phyloP scores from a whole-genome alignment of 2,797 vertebrate genomes.

The Sitta carolinensis region DNA sequence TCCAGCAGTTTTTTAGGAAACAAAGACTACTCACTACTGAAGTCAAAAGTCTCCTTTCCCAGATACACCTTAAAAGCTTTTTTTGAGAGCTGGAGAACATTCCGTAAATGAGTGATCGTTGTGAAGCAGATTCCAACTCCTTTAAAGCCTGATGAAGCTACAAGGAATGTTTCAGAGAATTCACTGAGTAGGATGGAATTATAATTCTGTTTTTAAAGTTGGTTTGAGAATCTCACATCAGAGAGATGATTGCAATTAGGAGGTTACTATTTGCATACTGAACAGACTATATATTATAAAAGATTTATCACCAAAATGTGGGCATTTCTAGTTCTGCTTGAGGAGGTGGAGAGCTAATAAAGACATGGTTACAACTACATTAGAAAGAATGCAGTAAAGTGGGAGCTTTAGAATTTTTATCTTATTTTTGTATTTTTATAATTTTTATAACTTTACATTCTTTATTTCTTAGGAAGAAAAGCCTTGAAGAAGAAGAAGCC shows the following conservation, averaged over 20 bases:
- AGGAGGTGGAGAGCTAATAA: neutral
- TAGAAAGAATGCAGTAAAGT: neutral
- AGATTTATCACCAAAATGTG: neutral
- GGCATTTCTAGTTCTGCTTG: neutral
- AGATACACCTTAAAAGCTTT: neutral
- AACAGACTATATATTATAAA: neutral
- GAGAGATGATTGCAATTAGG: neutral
- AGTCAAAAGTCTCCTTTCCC: neutral
- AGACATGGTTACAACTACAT: neutral
- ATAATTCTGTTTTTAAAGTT: neutral
- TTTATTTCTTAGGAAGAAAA: neutral
- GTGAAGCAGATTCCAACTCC: neutral
- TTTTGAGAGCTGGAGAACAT: neutral
- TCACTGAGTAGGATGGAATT: neutral
- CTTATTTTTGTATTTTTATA: neutral
- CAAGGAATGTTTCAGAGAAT: slow-evolving; percentile 12
- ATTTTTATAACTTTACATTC: neutral
- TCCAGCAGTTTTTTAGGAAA: neutral
- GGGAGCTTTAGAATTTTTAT: neutral
- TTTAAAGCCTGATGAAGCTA: slow-evolving; percentile 24
- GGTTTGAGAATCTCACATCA: neutral
- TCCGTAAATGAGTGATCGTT: neutral
- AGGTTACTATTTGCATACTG: neutral
- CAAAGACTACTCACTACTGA: neutral
- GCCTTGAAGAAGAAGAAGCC: neutral